A percentile compares a stretch with the other conserved stretches of the same genome.
These are phyloP conservation scores for Girardinus metallicus DNA, from an alignment of 2,797 vertebrate genomes.

Conservation along the genomic window DNA sequence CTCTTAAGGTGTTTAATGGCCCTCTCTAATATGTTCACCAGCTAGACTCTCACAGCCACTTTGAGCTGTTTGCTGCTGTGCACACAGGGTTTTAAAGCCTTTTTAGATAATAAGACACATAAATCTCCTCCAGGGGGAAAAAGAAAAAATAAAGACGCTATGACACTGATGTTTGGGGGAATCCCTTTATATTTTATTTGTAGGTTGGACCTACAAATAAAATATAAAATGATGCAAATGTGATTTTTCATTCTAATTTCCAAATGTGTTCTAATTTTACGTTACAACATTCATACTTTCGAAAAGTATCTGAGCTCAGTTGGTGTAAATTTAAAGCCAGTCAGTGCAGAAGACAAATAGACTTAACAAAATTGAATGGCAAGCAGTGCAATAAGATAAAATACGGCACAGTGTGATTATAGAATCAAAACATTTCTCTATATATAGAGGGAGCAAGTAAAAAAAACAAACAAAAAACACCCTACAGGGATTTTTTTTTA, in stretches of 20 bases:
- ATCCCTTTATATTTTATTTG: too few species aligned
- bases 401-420: too few species aligned
- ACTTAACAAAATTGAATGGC: neutral
- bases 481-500: neutral
- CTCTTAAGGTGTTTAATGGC: constrained; percentile 11
- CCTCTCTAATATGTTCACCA: constrained; percentile 11
- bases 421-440: neutral
- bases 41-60: constrained; percentile 1
- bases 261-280: neutral
- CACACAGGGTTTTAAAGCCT: neutral
- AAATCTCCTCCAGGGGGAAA: neutral
- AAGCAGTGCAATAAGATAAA: neutral
- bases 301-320: neutral
- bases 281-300: neutral
- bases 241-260: neutral
- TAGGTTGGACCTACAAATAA: neutral
- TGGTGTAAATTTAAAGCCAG: neutral
- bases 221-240: neutral
- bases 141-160: neutral
- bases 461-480: neutral
- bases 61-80: constrained; percentile 6
- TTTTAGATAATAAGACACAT: constrained; percentile 2
- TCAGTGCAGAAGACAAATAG: neutral
- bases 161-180: neutral
- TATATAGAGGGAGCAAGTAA: neutral